Evolutionary conservation across 2,113 vertebrate species (phyloP).

Genomic region (Hystrix brachyura): DNA sequence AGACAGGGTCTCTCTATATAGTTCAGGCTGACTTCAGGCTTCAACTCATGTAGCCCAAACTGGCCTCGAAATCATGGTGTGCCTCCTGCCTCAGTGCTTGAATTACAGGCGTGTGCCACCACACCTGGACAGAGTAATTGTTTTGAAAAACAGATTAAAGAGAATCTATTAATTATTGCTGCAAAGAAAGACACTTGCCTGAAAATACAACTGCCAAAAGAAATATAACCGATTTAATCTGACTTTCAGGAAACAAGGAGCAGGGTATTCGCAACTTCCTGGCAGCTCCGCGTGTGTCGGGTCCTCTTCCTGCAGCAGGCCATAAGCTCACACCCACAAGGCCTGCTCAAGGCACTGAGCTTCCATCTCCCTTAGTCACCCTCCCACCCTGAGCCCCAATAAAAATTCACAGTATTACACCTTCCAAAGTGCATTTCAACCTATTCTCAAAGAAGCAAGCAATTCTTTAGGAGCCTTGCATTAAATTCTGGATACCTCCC

Average conservation of each 20-base stretch:
- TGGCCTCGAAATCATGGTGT: not conserved
- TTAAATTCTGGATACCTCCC: constrained; percentile 53
- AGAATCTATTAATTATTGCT: constrained; percentile 27
- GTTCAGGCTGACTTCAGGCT: not conserved
- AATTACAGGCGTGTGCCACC: not conserved
- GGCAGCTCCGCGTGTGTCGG: not conserved
- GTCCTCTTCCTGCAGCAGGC: not conserved
- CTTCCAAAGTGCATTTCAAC: not conserved
- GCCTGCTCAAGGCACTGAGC: fast-evolving
- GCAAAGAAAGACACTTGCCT: constrained; percentile 17
- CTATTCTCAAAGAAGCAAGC: not conserved
- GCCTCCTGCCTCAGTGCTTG: not conserved
- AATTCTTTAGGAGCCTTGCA: constrained; percentile 13
- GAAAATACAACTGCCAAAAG: constrained; percentile 21
- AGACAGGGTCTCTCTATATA: not conserved
- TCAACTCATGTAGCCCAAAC: not conserved
- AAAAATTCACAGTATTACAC: not conserved
- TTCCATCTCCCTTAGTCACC: not conserved
- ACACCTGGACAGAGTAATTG: not conserved
- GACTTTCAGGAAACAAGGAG: not conserved
- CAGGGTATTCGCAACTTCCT: not conserved
- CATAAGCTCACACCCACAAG: fast-evolving
- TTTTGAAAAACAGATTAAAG: constrained; percentile 48
- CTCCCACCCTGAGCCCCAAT: not conserved
- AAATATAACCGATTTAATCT: not conserved